Percentiles rank a stretch among this genome's conserved stretches.
Evolutionary conservation across 1,140 invertebrate genomes (phyloP).

Genomic region (Philotrypesis tridentata): DNA sequence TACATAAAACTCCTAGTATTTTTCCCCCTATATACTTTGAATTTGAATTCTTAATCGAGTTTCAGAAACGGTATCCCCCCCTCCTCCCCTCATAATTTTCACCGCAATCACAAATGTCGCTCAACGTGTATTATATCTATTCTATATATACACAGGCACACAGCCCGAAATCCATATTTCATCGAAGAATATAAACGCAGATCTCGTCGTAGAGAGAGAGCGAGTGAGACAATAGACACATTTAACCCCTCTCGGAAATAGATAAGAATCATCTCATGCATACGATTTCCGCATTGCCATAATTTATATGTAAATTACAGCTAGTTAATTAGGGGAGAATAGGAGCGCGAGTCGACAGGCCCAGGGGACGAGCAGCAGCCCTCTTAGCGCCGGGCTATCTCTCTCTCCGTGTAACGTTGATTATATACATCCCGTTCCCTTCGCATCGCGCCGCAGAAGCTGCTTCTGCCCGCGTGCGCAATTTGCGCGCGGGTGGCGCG

Average conservation of each 20-base stretch:
- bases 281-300: constrained; percentile 27
- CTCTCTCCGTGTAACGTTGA: neutral
- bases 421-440: neutral
- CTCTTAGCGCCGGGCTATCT: constrained; percentile 11
- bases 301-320: constrained; percentile 44
- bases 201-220: too few species aligned
- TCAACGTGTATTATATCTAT: too few species aligned
- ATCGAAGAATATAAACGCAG: neutral
- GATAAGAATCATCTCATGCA: constrained; percentile 22
- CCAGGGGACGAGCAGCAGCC: constrained; percentile 6
- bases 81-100: too few species aligned
- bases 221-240: neutral
- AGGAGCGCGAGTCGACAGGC: neutral
- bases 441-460: neutral
- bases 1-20: too few species aligned
- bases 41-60: too few species aligned
- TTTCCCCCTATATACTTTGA: too few species aligned
- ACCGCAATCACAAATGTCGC: too few species aligned
- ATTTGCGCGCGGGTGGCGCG: neutral
- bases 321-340: constrained; percentile 36
- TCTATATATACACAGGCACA: too few species aligned
- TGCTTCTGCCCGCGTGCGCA: neutral
- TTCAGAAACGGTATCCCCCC: too few species aligned
- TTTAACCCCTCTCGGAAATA: neutral
- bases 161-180: neutral